Evolutionary conservation across 2,888 invertebrate species (phyloP), one percentile per base, ranked within the genome.

Genomic region (Pherbina coryleti): DNA sequence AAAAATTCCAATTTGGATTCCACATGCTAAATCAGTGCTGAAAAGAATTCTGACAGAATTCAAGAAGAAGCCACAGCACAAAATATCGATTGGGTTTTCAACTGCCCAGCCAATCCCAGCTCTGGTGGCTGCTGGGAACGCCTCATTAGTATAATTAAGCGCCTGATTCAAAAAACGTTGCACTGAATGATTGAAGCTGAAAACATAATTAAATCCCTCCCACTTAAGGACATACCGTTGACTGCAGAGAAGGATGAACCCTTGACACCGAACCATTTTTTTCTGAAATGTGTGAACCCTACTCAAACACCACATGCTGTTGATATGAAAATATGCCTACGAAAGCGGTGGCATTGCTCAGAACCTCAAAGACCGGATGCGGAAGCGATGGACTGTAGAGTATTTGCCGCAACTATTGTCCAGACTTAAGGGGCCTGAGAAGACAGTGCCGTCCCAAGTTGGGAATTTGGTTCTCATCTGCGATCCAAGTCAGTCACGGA

Each of bases 391-490:
- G n/a, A n/a, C n/a, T n/a, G n/a, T n/a, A n/a, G n/a, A n/a, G 31
- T 31, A 31, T 31, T 31, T 72, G 3, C 60, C 71, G 17, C 17
- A 37, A 5, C 49, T 76, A n/a, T 62, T 71, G 34, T 17, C 55
- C 4, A 34, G 76, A 8, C 60, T 67, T 9, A 79, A 76, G 19
- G 77, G 78, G 71, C 34, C 25, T 25, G 4, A 73, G 37, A 9
- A 8, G 9, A 34, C 14, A 8, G 14, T 31, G n/a, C 44, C 69
- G 5, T 9, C 79, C 11, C 28, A 76, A 49, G 69, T 78, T 17
- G 75, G 79, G 3, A 73, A 80, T 49, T 49, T 79, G 14, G 81
- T 81, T 0, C 44, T 83, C 5, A 57, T 83, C 5, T 82, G 82
- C 49, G 79, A 80, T 7, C 79, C 31, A 4, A 31, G 79, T 34